Evolutionary conservation across 2,113 vertebrate genomes (phyloP), one percentile per base, ranked within the genome.

Genomic region (Tachycineta bicolor): DNA sequence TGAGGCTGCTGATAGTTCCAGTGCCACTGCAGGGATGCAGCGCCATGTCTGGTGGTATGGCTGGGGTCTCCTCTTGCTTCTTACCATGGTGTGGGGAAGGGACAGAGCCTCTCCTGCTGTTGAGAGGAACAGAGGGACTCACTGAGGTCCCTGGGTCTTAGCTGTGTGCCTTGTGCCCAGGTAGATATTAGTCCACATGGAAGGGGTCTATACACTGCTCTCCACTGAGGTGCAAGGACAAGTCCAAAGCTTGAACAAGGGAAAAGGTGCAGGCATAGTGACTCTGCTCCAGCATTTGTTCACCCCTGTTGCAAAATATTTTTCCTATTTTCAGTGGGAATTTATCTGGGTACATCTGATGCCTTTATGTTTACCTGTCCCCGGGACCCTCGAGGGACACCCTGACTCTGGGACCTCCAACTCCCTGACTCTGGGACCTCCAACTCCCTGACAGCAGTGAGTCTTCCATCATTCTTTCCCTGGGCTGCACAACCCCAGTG

Each of bases 71-170:
- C 28, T 65, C 31, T 53, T 71, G 12, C 49, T 88, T 58, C 28
- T 77, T 46, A 15, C 7, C 1, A 0, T 46, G 43, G 9, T 46
- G 16, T 5, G 8, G 47, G 24, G 46, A 87, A 60, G 31, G 13
- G 19, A 6, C 26, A 93, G 26, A 73, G 28, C 13, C 39, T n/a
- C 9, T 90, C 20, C n/a, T 59, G 0, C 22, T 70, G 47, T 14
- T 70, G 63, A 67, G 39, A 46, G 33, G 28, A 58, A 24, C 8
- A 39, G 55, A 87, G 33, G 16, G 29, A 46, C 9, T n/a, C 21
- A 31, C 14, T 43, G 65, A 52, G 1, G 12, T 74, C 4, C 15
- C 5, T 0, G 0, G 1, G 6, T 78, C 9, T n/a, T 28, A 87
- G 21, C 11, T 46, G 12, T 46, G 17, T 58, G 22, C 17, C 39